Evolutionary conservation across 2,888 invertebrate species (phyloP), one percentile per base, ranked within the genome.

Genomic region (Ernsta delagoae): DNA sequence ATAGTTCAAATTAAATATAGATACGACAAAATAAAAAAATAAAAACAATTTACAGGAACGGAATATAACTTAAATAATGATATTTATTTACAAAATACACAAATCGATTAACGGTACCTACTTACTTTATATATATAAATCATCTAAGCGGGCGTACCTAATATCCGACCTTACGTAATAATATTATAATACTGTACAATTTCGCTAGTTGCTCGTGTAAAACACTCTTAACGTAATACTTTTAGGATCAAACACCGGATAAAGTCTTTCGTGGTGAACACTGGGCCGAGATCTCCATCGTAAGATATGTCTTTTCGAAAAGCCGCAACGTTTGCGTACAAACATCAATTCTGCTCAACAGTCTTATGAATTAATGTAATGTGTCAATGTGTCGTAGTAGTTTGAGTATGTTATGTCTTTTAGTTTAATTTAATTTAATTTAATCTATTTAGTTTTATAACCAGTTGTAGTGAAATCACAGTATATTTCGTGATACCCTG

Each of bases 141-240:
- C 81, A 83, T 87, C 84, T 85, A 91, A 89, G 84, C 82, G 86
- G 84, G 85, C 83, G 83, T n/a, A n/a, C n/a, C n/a, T 89, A 83
- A 74, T 83, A 82, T 83, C 78, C 82, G 83, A 85, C 81, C 87
- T 88, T 88, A 88, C 77, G 11, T 43, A 43, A 83, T 88, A 84
- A 84, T 79, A 82, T 85, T 90, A 90, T 92, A 93, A 93, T 93
- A 93, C 93, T 93, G 93, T 93, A 93, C 93, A 92, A 92, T 92
- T 93, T 92, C 90, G 84, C 92, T 93, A 93, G 86, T 89, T 86
- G 85, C 83, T 84, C 80, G 83, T 88, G 89, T 90, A 91, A 88
- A 90, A 90, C 88, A 83, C 85, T 83, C 84, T 84, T 86, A 86
- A 16, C 77, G 83, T 82, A 90, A 90, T 89, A 90, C 88, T 89